Percentiles rank a stretch among this genome's conserved stretches.
Conservation (phyloP, 2,797 vertebrate genomes). For the Paedocypris micromegethes region DNA sequence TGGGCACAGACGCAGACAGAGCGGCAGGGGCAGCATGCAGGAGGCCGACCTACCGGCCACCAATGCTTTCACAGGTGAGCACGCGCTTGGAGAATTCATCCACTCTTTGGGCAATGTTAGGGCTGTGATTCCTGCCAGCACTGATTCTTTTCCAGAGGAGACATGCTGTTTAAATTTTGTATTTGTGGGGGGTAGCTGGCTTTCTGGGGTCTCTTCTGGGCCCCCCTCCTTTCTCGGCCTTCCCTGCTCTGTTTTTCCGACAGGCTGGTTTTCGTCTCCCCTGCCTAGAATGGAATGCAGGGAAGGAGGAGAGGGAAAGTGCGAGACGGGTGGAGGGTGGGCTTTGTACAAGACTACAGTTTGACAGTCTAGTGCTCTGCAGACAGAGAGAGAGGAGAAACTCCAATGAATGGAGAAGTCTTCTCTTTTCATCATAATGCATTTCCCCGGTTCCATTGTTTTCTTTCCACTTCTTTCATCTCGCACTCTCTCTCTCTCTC, state of each 20-base stretch:
- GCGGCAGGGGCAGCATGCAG: constrained; percentile 51
- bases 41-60: constrained; percentile 52
- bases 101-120: not conserved
- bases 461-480: not conserved
- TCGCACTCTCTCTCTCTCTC: too few species aligned
- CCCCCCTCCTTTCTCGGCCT: constrained; percentile 26
- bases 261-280: constrained; percentile 40
- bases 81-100: too few species aligned
- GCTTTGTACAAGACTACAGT: constrained; percentile 35
- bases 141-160: constrained; percentile 20
- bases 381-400: constrained; percentile 1
- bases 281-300: constrained; percentile 51
- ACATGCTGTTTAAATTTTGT: constrained; percentile 16
- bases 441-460: not conserved
- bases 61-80: constrained; percentile 52
- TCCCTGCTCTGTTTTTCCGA: constrained; percentile 40
- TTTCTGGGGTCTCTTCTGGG: constrained; percentile 13
- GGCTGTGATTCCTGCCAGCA: constrained; percentile 14
- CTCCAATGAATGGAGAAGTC: not conserved
- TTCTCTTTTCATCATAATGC: not conserved
- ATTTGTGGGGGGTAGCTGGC: not conserved
- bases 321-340: constrained; percentile 28
- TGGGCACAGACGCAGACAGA: constrained; percentile 57
- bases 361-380: constrained; percentile 27
- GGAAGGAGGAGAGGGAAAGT: constrained; percentile 32